These are phyloP conservation scores for Erynnis tages DNA, from an alignment of 2,888 invertebrate species.

Conservation along the genomic window DNA sequence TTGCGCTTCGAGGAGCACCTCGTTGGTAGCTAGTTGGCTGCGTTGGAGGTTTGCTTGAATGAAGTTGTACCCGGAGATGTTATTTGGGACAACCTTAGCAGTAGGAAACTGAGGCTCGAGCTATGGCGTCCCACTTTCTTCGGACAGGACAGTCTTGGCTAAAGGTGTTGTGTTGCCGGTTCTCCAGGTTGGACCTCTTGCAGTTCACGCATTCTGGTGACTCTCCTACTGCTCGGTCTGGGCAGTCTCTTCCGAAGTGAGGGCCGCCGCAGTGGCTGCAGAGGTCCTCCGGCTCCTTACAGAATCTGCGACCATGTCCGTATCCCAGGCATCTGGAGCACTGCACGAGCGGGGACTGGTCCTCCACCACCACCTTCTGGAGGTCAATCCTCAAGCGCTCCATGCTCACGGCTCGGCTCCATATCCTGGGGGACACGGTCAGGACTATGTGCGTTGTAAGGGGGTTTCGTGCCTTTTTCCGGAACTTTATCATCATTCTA, in stretches of 20 bases:
- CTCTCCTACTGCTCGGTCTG: too few species aligned
- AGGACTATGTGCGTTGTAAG: too few species aligned
- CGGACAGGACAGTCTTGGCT: background rate
- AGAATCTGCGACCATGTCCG: too few species aligned
- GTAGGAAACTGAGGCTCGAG: too few species aligned
- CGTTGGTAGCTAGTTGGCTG: background rate
- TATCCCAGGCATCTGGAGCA: too few species aligned
- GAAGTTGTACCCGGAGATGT: background rate
- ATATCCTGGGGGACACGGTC: background rate
- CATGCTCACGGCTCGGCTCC: background rate
- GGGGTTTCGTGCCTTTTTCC: background rate
- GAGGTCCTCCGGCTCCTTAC: too few species aligned
- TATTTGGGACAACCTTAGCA: background rate
- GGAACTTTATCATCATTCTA: background rate
- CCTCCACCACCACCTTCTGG: background rate
- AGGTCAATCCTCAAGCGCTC: background rate
- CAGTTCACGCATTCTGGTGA: background rate
- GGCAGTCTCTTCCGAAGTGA: background rate
- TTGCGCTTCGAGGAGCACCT: background rate
- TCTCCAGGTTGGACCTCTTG: too few species aligned
- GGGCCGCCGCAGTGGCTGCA: too few species aligned
- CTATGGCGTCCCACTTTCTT: background rate
- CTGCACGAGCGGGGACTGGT: too few species aligned
- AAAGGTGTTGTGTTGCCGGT: background rate
- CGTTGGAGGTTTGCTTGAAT: constrained; percentile 6